Base-by-base conservation (phyloP, 2,797 vertebrate genomes). In the Myotis findleyi region DNA sequence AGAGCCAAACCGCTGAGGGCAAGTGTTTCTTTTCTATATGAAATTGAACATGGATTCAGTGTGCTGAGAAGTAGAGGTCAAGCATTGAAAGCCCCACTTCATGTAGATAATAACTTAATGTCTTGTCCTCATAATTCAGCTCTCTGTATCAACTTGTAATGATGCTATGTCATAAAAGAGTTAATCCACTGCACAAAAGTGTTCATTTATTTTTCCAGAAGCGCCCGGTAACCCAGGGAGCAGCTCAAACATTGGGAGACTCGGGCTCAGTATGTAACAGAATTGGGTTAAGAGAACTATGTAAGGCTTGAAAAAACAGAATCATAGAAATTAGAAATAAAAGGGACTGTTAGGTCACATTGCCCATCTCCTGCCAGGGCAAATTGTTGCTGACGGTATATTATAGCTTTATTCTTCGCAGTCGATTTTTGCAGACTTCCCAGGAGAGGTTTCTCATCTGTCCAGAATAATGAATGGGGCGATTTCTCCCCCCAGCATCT, bases 401-500 rank as follows among this genome's bases (percentile, higher is more conserved):
- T 97, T 97, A 96, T 27, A 97, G 89, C 95, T 98, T 96, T 97
- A 96, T 90, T 97, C 91, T 98, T 98, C 95, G 87, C 88, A 93
- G 88, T 95, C 94, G 84, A 94, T 92, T 95, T 98, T 97, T 96
- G 85, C 77, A 89, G 62, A 33, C 95, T 97, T 95, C 96, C 47
- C 91, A 90, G 77, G 94, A 97, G 94, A 97, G 49, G 51, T 93
- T 98, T 98, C 97, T 97, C 53, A 93, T 97, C 91, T 97, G 64
- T 95, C 38, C 44, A 93, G 83, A 95, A 88, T 80, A 49, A 96
- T 96, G 88, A 95, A 95, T 97, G 87, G 94, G 30, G n/a, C 94
- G 33, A 69, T 66, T 66, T 86, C 90, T 93, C 96, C 92, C 95
- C 71, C n/a, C 38, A 75, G 76, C 83, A 94, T 97, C 96, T 97